A percentile compares a stretch with the other conserved stretches of the same genome.
phyloP scores from a whole-genome alignment of 2,888 invertebrate species.

The Pyrochroa serraticornis region DNA sequence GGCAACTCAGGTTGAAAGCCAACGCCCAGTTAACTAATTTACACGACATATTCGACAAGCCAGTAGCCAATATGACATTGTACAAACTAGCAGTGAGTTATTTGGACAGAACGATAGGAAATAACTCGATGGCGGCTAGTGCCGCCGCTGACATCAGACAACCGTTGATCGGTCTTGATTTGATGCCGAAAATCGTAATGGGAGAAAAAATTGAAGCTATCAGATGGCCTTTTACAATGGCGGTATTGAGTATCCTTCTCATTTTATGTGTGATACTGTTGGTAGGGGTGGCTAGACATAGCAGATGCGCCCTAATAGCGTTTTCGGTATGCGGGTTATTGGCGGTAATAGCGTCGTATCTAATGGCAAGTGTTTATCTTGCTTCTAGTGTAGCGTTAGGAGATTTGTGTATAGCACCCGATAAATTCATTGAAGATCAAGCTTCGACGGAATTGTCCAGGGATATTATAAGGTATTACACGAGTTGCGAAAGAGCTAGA shows the following conservation, averaged over 20 bases:
- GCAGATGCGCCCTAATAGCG: conserved; percentile 86
- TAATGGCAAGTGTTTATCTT: conserved; percentile 85
- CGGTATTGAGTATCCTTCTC: conserved; percentile 82
- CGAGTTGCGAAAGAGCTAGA: conserved; percentile 80
- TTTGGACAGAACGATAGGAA: conserved; percentile 72
- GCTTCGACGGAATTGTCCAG: conserved; percentile 52
- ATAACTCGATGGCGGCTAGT: conserved; percentile 76
- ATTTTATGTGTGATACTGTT: conserved; percentile 87
- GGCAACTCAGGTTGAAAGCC: conserved; percentile 66
- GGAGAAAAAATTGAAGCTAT: conserved; percentile 74
- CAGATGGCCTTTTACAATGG: conserved; percentile 90
- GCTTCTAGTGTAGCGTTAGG: conserved; percentile 79
- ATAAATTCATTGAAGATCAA: conserved; percentile 57
- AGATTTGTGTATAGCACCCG: conserved; percentile 76
- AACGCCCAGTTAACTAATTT: conserved; percentile 70
- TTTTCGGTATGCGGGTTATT: conserved; percentile 87
- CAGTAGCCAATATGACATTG: conserved; percentile 78
- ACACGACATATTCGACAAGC: conserved; percentile 77
- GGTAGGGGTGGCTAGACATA: conserved; percentile 88
- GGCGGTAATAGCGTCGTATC: conserved; percentile 87
- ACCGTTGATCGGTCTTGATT: conserved; percentile 72
- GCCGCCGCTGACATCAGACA: conserved; percentile 78
- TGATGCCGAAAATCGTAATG: conserved; percentile 65
- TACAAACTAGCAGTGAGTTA: conserved; percentile 73
- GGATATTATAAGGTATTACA: conserved; percentile 63